Conservation (phyloP, 92 coral and sea anemone genomes). For the Scolanthus callimorphus region DNA sequence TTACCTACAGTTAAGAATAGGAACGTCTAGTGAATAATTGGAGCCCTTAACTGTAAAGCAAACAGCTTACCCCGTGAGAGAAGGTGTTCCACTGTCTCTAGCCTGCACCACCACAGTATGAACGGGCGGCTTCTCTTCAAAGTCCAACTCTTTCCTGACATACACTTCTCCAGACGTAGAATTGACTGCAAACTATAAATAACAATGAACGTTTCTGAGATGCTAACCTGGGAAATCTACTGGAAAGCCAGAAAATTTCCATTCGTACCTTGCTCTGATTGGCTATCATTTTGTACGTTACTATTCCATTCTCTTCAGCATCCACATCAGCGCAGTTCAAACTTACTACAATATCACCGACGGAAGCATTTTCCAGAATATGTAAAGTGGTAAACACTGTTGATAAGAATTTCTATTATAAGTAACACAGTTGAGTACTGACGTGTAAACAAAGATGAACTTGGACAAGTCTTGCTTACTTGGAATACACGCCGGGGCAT, state of each 20-base stretch:
- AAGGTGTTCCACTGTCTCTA: conserved; percentile 75
- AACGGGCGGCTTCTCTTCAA: conserved; percentile 38
- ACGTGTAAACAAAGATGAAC: no score
- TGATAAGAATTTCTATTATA: no score
- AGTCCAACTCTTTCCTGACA: conserved; percentile 52
- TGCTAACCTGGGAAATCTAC: no score
- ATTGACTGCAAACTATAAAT: conserved; percentile 55
- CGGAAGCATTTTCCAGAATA: conserved; percentile 69
- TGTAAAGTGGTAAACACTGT: no score
- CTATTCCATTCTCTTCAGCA: conserved; percentile 47
- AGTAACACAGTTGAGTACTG: no score
- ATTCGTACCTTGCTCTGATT: conserved; percentile 33
- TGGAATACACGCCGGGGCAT: conserved; percentile 36
- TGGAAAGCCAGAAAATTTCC: no score
- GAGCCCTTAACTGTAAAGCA: no score
- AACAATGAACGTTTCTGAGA: no score
- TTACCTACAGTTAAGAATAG: no score
- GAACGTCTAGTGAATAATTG: no score
- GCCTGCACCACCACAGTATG: conserved; percentile 59
- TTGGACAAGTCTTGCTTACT: conserved; percentile 41
- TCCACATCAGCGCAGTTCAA: conserved; percentile 70
- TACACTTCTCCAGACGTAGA: conserved; percentile 51
- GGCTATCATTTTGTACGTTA: conserved; percentile 47
- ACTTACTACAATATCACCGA: conserved; percentile 33
- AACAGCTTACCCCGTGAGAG: conserved; percentile 56